These are phyloP conservation scores for Odontamblyopus lacepedii DNA, from an alignment of 2,797 vertebrate genomes.

Conservation along the genomic window DNA sequence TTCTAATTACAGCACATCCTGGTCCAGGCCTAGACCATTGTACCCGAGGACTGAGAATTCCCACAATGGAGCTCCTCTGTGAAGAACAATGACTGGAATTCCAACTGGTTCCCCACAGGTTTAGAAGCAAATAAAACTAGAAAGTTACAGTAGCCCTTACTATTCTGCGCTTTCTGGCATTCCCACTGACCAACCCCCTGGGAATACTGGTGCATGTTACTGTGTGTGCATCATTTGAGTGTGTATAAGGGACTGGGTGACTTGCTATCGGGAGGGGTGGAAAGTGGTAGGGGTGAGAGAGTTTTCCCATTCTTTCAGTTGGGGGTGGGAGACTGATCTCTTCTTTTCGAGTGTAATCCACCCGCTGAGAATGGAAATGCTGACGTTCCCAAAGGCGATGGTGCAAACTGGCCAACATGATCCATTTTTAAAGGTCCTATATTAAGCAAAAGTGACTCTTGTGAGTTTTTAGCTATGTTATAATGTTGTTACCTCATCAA, in stretches of 20 bases:
- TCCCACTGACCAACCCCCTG: constrained; percentile 66
- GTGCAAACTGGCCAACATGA: constrained; percentile 26
- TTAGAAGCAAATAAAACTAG: constrained; percentile 66
- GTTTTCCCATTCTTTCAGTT: constrained; percentile 49
- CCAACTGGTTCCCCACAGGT: constrained; percentile 73
- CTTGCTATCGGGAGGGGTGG: constrained; percentile 63
- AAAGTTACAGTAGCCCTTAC: constrained; percentile 74
- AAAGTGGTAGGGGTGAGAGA: constrained; percentile 42
- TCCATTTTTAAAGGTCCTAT: background rate
- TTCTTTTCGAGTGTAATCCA: constrained; percentile 72
- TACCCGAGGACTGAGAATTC: constrained; percentile 69
- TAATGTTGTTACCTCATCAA: too few species aligned
- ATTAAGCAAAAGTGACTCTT: too few species aligned
- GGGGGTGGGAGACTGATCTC: constrained; percentile 50
- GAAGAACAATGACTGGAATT: constrained; percentile 80
- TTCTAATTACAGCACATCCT: constrained; percentile 74
- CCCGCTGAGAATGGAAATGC: constrained; percentile 70
- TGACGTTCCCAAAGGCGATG: constrained; percentile 34
- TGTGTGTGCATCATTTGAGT: constrained; percentile 24
- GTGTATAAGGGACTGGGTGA: constrained; percentile 49
- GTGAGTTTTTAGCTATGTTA: too few species aligned
- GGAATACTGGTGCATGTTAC: constrained; percentile 52
- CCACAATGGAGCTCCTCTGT: constrained; percentile 74
- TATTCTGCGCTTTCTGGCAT: constrained; percentile 68
- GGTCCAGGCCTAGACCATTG: constrained; percentile 67